Conservation (phyloP, 1,140 invertebrate genomes). For the Cyrtorhinus lividipennis region DNA sequence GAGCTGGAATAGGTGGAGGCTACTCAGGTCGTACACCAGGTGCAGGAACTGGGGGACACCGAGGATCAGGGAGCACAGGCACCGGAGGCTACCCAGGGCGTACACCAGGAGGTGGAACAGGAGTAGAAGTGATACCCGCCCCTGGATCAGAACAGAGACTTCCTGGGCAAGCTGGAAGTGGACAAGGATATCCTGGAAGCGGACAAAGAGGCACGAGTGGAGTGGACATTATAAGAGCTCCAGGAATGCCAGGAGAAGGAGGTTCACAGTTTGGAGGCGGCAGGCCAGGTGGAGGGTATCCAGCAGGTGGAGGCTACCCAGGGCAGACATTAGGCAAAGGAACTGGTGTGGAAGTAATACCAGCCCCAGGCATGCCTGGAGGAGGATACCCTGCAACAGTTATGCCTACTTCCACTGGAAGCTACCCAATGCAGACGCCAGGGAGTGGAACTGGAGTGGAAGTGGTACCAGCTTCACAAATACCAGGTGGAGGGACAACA, state of each 20-base stretch:
- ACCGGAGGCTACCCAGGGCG: slow-evolving; percentile 17
- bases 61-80: slow-evolving; percentile 12
- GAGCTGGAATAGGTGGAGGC: neutral
- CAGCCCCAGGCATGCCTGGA: neutral
- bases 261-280: slow-evolving; percentile 7
- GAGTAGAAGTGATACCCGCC: too few relatives aligned
- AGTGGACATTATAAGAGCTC: slow-evolving; percentile 17
- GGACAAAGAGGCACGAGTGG: slow-evolving; percentile 11
- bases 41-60: neutral
- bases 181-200: slow-evolving; percentile 22
- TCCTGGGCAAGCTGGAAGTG: slow-evolving; percentile 12
- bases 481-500: slow-evolving; percentile 1
- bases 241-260: slow-evolving; percentile 9
- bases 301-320: slow-evolving; percentile 8
- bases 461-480: too few relatives aligned
- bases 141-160: slow-evolving; percentile 15
- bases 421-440: too few relatives aligned
- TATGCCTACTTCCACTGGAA: too few relatives aligned
- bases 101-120: slow-evolving; percentile 14
- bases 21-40: slow-evolving; percentile 20
- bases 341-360: slow-evolving; percentile 1
- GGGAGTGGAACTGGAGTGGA: too few relatives aligned
- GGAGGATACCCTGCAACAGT: too few relatives aligned
- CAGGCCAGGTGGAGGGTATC: slow-evolving; percentile 16
- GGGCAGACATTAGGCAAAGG: slow-evolving; percentile 16